Evolutionary conservation across 2,888 invertebrate genomes (phyloP), one percentile per base, ranked within the genome.

Genomic region (Esperia sulphurella): DNA sequence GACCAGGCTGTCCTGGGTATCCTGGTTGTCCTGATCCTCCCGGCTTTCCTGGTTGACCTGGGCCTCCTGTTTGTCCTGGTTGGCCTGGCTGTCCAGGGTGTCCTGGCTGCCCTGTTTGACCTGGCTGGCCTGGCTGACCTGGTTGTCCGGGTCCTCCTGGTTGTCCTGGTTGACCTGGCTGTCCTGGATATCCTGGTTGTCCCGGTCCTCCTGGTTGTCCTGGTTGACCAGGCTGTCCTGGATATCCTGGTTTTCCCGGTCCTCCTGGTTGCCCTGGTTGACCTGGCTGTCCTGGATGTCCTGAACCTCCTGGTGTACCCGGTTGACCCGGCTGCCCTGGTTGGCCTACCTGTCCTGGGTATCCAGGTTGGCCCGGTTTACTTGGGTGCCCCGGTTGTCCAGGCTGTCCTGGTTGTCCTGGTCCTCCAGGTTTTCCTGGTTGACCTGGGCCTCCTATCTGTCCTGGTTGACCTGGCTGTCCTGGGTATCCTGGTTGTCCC

Each of bases 351-450:
- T 50, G 45, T 21, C 62, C 65, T 14, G 59, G 55, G 28, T 58
- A 43, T 21, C 60, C 68, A 48, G 51, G 52, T 6, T 50, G 39
- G 9, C 57, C 58, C 37, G 55, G 58, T 8, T 41, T 10, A 1
- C 49, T 63, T 41, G 50, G 55, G 29, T 50, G 38, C 3, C 43
- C 57, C 45, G 62, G 65, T 14, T 50, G 39, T 37, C 61, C 63
- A n/a, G 61, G 65, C 83, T 42, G 65, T 86, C 61, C 58, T n/a
- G 55, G 44, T 52, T 46, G 13, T n/a, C 61, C 67, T 8, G 69
- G 64, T 40, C 8, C 45, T 31, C 67, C 59, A 0, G 63, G 68
- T 1, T 45, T 73, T 85, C 51, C 75, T 83, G 66, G 92, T 86
- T 29, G 69, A 85, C 61, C 70, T 86, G 61, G 91, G 4, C 51